These are phyloP conservation scores for Delphinapterus leucas DNA, from an alignment of 2,113 vertebrate species.

Conservation along the genomic window DNA sequence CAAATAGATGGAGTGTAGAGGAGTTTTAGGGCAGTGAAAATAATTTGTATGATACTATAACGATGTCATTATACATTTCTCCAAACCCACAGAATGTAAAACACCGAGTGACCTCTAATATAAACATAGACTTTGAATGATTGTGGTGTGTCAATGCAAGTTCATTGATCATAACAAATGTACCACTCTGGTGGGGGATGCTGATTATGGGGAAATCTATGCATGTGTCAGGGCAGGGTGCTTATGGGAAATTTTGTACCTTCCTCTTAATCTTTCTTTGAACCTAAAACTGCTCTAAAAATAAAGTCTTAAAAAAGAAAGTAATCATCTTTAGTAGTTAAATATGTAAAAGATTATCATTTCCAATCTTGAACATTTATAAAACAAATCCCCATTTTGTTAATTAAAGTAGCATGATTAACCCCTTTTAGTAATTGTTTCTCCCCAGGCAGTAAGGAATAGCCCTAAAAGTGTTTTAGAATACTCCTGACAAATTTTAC, in stretches of 20 bases:
- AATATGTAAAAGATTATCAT: neutral
- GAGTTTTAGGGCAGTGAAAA: neutral
- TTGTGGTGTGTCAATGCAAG: neutral
- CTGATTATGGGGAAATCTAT: neutral
- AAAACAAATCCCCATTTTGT: neutral
- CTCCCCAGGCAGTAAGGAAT: neutral
- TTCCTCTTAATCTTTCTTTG: neutral
- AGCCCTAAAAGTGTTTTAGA: neutral
- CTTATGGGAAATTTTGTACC: neutral
- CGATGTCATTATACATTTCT: neutral
- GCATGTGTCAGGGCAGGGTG: neutral
- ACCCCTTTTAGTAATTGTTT: neutral
- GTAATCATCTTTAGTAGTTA: neutral
- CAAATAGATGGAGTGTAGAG: neutral
- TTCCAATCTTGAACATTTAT: conserved; percentile 18
- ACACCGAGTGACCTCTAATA: neutral
- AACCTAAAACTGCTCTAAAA: neutral
- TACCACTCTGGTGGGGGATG: neutral
- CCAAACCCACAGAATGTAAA: neutral
- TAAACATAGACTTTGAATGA: neutral
- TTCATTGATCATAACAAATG: neutral
- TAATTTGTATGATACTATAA: neutral
- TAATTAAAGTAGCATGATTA: neutral
- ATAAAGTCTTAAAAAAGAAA: neutral
- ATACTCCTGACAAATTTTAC: neutral